Conservation (phyloP, 2,888 invertebrate genomes). For the Itoplectis maculator region DNA sequence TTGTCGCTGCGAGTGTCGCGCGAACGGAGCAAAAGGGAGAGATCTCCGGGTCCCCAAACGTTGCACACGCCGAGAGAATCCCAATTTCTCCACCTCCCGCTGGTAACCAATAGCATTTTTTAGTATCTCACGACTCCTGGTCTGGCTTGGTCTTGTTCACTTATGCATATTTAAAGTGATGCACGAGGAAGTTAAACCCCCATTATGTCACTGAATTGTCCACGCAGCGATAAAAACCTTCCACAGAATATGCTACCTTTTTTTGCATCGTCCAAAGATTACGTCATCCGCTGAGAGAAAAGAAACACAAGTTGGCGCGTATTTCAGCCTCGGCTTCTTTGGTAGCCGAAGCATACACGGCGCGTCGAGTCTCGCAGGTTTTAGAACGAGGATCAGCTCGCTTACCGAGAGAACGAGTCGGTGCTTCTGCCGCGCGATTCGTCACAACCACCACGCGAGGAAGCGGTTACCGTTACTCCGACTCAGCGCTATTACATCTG, state of each 20-base stretch:
- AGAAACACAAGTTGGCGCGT: not conserved
- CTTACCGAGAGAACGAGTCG: slow-evolving; percentile 5
- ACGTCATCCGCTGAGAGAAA: not conserved
- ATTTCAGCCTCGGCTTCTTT: slow-evolving; percentile 7
- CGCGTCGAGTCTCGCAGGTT: not conserved
- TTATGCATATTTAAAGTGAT: not conserved
- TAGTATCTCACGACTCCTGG: not conserved
- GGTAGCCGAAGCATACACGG: too few species aligned
- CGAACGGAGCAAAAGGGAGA: slow-evolving; percentile 17
- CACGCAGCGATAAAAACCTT: not conserved
- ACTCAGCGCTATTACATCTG: slow-evolving; percentile 41
- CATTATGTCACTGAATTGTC: slow-evolving; percentile 15
- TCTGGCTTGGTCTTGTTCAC: not conserved
- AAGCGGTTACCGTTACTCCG: slow-evolving; percentile 43
- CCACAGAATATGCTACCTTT: too few species aligned
- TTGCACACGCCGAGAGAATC: slow-evolving; percentile 33
- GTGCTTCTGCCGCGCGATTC: slow-evolving; percentile 38
- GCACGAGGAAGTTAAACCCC: not conserved
- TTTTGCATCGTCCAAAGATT: not conserved
- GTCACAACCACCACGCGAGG: slow-evolving; percentile 48
- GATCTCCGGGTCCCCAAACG: slow-evolving; percentile 20
- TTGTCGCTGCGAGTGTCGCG: slow-evolving; percentile 33
- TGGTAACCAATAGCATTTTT: slow-evolving; percentile 1
- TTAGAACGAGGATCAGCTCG: slow-evolving; percentile 3
- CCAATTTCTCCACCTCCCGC: slow-evolving; percentile 7